Evolutionary conservation across 2,888 invertebrate genomes (phyloP), one percentile per base, ranked within the genome.

Genomic region (Proisotoma minuta): DNA sequence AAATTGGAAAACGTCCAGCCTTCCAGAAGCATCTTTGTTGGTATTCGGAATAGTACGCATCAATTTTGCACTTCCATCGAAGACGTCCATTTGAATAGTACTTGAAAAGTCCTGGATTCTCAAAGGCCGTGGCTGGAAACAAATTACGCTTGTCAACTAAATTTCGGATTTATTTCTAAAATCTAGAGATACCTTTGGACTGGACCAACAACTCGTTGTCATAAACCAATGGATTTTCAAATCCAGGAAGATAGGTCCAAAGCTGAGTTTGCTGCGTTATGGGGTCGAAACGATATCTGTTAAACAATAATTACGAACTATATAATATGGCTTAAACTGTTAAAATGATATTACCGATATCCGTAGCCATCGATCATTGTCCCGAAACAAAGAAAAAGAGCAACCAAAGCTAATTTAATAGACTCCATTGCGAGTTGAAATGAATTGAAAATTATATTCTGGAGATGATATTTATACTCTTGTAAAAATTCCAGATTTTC

Each of bases 231-330:
- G 53, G 53, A 22, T 29, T 20, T 3, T 54, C 20, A 8, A 29
- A 5, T 15, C 53, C 53, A 34, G 53, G 53, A 5, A 22, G 20
- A 20, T 54, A 39, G 29, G 53, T 54, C 53, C 53, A 54, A 8
- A 54, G 22, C 23, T 54, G 39, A 18, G 34, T 54, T 10, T 54
- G 20, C 39, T 54, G 53, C 2, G 53, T 39, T 2, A 34, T 18
- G 4, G 53, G 53, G 39, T 54, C 29, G 23, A n/a, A 54, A 15
- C 53, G 53, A n/a, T 54, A 54, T 5, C n/a, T n/a, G n/a, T n/a
- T n/a, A n/a, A n/a, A n/a, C n/a, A n/a, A n/a, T n/a, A n/a, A n/a
- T n/a, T n/a, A n/a, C n/a, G n/a, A n/a, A n/a, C n/a, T n/a, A n/a
- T n/a, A n/a, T n/a, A n/a, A n/a, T n/a, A n/a, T n/a, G n/a, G n/a